phyloP scores from a whole-genome alignment of 1,140 invertebrate species.

The Drosophila serrata region DNA sequence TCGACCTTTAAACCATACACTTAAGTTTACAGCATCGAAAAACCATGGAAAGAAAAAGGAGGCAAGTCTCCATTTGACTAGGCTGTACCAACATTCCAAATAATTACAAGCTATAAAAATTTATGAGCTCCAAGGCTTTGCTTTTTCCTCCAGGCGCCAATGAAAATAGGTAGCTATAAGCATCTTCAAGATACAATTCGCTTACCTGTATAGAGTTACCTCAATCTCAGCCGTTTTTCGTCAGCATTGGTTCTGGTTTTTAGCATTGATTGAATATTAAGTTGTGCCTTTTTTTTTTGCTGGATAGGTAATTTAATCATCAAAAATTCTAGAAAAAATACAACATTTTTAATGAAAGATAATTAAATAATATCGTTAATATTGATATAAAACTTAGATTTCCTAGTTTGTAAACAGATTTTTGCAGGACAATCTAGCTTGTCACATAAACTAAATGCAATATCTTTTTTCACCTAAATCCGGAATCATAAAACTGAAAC shows the following conservation, averaged over 20 bases:
- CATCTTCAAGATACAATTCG: constrained; percentile 42
- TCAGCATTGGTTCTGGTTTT: constrained; percentile 35
- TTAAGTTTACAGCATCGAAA: constrained; percentile 6
- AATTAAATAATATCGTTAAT: neutral
- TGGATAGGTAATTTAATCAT: constrained; percentile 22
- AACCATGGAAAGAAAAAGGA: neutral
- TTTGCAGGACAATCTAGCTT: neutral
- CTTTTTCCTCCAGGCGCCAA: constrained; percentile 6
- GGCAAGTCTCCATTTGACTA: neutral
- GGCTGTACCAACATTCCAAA: constrained; percentile 54
- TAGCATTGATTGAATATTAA: constrained; percentile 70
- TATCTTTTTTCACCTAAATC: constrained; percentile 27
- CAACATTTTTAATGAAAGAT: neutral
- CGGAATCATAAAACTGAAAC: constrained; percentile 9
- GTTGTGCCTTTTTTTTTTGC: constrained; percentile 51
- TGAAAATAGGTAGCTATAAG: constrained; percentile 9
- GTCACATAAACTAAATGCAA: constrained; percentile 52
- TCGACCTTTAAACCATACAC: neutral
- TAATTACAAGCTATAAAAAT: constrained; percentile 81
- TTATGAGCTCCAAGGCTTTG: constrained; percentile 70
- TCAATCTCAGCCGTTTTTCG: constrained; percentile 26
- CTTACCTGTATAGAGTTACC: constrained; percentile 47
- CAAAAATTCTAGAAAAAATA: neutral
- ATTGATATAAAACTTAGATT: too few relatives aligned
- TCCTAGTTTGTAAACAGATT: too few relatives aligned